These are phyloP conservation scores for Rhagoletis zephyria DNA, from an alignment of 1,140 invertebrate species.

Conservation along the genomic window DNA sequence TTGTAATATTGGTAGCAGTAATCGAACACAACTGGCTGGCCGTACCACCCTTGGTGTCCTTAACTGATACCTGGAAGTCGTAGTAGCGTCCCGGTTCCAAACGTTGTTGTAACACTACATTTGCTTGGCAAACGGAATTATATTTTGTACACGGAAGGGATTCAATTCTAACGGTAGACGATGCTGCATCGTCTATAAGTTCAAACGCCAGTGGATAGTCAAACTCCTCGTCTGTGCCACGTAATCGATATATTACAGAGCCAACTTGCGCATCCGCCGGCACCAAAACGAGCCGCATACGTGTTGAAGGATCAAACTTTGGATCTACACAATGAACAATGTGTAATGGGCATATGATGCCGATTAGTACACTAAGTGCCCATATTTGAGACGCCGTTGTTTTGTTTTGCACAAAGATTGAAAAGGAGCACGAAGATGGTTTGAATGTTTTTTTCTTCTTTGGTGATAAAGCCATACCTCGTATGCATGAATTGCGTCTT, in stretches of 20 bases:
- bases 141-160: conserved; percentile 86
- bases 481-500: not conserved
- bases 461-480: not conserved
- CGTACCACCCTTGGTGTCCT: conserved; percentile 84
- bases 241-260: conserved; percentile 87
- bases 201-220: conserved; percentile 89
- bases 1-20: conserved; percentile 86
- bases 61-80: conserved; percentile 85
- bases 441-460: not conserved
- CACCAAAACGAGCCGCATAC: conserved; percentile 85
- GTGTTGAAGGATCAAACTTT: conserved; percentile 85
- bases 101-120: conserved; percentile 83
- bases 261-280: conserved; percentile 86
- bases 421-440: not conserved
- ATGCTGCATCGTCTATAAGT: conserved; percentile 80
- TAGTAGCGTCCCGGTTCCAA: conserved; percentile 85
- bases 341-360: conserved; percentile 66
- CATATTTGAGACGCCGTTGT: conserved; percentile 68
- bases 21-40: conserved; percentile 86
- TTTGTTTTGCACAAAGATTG: not conserved
- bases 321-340: conserved; percentile 77
- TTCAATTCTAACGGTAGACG: conserved; percentile 82
- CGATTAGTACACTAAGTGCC: conserved; percentile 70
- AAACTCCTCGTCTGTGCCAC: conserved; percentile 88
- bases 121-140: conserved; percentile 88